Percentiles rank a stretch among this genome's conserved stretches.
Evolutionary conservation across 2,888 invertebrate species (phyloP).

Genomic region (Athalia rosae): DNA sequence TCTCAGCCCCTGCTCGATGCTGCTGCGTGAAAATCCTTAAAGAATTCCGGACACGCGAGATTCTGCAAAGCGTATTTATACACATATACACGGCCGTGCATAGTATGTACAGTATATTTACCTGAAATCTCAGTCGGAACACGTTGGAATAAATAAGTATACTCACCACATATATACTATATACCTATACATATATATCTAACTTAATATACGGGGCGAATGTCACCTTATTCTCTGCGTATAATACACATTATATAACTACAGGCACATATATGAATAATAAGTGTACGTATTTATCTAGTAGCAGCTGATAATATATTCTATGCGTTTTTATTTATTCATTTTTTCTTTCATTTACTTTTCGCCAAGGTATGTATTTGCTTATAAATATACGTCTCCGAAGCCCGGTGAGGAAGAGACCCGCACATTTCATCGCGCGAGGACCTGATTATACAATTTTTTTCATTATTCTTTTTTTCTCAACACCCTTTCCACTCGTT

Average conservation of each 20-base stretch:
- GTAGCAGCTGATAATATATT: not conserved
- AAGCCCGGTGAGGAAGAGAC: too few species aligned
- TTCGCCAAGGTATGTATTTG: too few species aligned
- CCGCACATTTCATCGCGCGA: constrained; percentile 10
- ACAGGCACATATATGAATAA: not conserved
- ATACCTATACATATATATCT: not conserved
- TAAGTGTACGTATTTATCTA: not conserved
- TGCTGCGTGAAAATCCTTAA: too few species aligned
- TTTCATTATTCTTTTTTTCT: not conserved
- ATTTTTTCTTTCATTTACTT: not conserved
- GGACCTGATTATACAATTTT: constrained; percentile 15
- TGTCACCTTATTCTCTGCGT: not conserved
- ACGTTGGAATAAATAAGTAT: constrained; percentile 18
- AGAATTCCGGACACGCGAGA: too few species aligned
- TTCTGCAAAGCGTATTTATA: too few species aligned
- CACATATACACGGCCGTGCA: not conserved
- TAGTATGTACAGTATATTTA: not conserved
- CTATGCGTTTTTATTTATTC: not conserved
- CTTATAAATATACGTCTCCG: too few species aligned
- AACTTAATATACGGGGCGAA: not conserved
- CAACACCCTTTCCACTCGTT: not conserved
- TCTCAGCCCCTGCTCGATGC: too few species aligned
- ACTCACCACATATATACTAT: constrained; percentile 20
- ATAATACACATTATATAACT: not conserved
- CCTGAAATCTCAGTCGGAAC: constrained; percentile 7